These are phyloP conservation scores for Limnodromus scolopaceus DNA, from an alignment of 2,797 vertebrate species.

Conservation along the genomic window DNA sequence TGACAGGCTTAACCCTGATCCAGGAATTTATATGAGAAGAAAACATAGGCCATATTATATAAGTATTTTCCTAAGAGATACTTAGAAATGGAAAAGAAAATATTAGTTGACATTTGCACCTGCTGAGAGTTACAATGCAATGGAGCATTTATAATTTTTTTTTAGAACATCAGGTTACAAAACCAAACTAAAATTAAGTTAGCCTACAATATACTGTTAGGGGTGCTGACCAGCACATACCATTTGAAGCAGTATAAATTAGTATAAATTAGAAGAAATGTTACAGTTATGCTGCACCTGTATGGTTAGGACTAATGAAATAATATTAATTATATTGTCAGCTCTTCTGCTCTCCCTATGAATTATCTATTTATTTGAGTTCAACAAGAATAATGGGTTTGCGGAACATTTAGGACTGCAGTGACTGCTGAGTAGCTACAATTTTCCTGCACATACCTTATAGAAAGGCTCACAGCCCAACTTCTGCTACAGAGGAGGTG, in stretches of 20 bases:
- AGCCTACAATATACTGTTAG: neutral
- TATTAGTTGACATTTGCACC: neutral
- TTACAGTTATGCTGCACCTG: neutral
- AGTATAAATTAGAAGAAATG: neutral
- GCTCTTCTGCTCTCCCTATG: neutral
- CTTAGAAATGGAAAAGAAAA: constrained; percentile 2
- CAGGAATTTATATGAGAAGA: neutral
- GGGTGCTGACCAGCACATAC: neutral
- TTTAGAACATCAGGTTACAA: neutral
- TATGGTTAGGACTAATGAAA: neutral
- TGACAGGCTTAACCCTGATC: constrained; percentile 19
- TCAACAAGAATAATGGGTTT: neutral
- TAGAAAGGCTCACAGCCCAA: neutral
- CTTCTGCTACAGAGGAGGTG: neutral
- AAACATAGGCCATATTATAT: neutral
- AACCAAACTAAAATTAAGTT: neutral
- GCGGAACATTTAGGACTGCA: neutral
- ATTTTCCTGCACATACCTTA: neutral
- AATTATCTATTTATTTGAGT: constrained; percentile 19
- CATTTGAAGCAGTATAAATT: neutral
- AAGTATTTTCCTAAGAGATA: neutral
- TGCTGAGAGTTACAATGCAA: neutral
- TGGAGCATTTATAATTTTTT: neutral
- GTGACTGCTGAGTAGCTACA: neutral
- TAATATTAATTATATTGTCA: constrained; percentile 30